Conservation (phyloP, 2,888 invertebrate genomes). For the Tenthredo distinguenda region DNA sequence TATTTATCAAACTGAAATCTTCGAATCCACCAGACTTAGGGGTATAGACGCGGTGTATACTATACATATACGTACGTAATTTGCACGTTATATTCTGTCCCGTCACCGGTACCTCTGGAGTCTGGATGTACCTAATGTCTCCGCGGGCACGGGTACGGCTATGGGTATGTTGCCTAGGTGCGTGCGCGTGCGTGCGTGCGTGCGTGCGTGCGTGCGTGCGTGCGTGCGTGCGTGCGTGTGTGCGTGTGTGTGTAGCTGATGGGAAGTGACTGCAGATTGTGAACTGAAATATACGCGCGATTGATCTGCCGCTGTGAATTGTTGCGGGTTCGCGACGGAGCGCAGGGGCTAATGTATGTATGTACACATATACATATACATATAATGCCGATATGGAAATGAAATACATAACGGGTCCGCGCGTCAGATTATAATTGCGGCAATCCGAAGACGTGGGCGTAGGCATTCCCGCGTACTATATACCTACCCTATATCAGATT, state of each 20-base stretch:
- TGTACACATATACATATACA: not conserved
- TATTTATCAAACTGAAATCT: slow-evolving; percentile 14
- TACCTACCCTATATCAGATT: not conserved
- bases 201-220: too few relatives aligned
- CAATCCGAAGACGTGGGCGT: not conserved
- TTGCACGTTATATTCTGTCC: not conserved
- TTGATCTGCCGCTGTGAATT: not conserved
- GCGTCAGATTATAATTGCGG: not conserved
- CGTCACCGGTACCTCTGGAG: not conserved
- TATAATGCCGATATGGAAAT: not conserved
- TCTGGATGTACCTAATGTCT: not conserved
- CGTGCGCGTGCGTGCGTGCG: not conserved
- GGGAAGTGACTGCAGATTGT: slow-evolving; percentile 2
- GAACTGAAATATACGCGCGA: not conserved
- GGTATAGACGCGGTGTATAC: not conserved
- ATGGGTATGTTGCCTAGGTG: too few relatives aligned
- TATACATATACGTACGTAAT: not conserved
- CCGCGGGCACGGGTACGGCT: not conserved
- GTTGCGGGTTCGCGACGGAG: not conserved
- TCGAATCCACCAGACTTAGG: not conserved
- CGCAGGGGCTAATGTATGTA: not conserved
- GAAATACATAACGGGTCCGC: not conserved
- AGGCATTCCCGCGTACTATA: not conserved
- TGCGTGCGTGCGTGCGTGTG: not conserved
- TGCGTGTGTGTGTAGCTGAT: not conserved